A percentile compares a stretch with the other conserved stretches of the same genome.
phyloP scores from a whole-genome alignment of 2,888 invertebrate species.

The Trypoxylon attenuatum region DNA sequence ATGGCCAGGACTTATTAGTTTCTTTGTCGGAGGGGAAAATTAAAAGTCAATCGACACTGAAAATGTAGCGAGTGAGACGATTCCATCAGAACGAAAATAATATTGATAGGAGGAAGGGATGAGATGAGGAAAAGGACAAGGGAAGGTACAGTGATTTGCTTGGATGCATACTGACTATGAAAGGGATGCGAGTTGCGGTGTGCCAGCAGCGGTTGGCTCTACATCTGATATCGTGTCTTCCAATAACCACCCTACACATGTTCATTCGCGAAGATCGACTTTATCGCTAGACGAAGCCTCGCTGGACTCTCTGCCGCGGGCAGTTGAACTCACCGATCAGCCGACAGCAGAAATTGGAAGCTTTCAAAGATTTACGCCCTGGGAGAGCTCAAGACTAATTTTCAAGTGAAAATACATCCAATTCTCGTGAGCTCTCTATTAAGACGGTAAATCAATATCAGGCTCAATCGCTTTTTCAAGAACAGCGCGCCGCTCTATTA shows the following conservation, averaged over 20 bases:
- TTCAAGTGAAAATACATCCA: no score
- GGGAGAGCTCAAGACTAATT: background rate
- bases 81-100: background rate
- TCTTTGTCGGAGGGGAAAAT: no score
- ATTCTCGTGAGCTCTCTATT: no score
- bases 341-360: background rate
- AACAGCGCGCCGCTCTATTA: no score
- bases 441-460: no score
- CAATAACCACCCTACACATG: conserved; percentile 21
- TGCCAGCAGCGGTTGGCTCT: conserved; percentile 8
- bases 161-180: conserved; percentile 2
- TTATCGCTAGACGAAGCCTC: conserved; percentile 31
- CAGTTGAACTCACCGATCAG: conserved; percentile 18
- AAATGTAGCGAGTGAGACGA: background rate
- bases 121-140: no score
- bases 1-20: no score
- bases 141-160: conserved; percentile 19
- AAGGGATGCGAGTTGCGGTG: conserved; percentile 26
- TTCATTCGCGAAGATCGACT: conserved; percentile 37
- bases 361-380: background rate
- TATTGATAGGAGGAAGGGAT: conserved; percentile 3
- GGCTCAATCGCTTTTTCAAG: no score
- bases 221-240: conserved; percentile 30
- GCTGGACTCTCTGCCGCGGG: conserved; percentile 23
- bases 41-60: no score